phyloP scores from a whole-genome alignment of 2,113 vertebrate genomes.

The Ammospiza nelsoni region DNA sequence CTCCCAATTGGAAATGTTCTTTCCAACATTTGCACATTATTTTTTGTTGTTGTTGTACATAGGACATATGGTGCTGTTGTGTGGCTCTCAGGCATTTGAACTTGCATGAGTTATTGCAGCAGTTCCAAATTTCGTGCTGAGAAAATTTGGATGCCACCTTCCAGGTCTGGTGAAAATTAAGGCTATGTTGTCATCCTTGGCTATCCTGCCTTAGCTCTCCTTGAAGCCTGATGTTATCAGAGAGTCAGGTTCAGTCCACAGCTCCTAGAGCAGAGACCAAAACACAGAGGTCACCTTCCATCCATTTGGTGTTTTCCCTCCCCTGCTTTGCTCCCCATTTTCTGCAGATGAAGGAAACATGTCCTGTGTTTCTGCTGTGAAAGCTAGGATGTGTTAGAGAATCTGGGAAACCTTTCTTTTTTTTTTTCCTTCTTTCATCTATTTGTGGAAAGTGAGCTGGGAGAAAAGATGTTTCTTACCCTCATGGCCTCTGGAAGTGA shows the following conservation, averaged over 20 bases:
- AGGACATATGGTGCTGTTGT: background rate
- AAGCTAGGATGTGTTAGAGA: background rate
- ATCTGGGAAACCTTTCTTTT: background rate
- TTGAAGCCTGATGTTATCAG: background rate
- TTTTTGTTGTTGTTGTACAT: background rate
- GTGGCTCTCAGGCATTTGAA: background rate
- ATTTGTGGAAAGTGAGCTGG: background rate
- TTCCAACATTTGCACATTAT: background rate
- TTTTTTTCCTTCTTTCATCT: background rate
- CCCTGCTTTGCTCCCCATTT: background rate
- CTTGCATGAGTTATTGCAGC: background rate
- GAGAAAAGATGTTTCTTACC: background rate
- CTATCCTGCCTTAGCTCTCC: background rate
- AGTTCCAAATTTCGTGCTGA: background rate
- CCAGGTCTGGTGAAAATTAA: background rate
- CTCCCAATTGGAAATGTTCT: background rate
- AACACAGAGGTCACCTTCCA: background rate
- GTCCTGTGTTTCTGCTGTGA: background rate
- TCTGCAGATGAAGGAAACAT: background rate
- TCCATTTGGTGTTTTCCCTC: background rate
- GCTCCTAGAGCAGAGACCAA: background rate
- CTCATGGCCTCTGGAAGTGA: background rate
- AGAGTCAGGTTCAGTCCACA: background rate
- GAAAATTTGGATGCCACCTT: background rate
- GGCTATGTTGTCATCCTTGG: background rate